Conservation (phyloP, 2,888 invertebrate genomes). For the Catocala nupta region DNA sequence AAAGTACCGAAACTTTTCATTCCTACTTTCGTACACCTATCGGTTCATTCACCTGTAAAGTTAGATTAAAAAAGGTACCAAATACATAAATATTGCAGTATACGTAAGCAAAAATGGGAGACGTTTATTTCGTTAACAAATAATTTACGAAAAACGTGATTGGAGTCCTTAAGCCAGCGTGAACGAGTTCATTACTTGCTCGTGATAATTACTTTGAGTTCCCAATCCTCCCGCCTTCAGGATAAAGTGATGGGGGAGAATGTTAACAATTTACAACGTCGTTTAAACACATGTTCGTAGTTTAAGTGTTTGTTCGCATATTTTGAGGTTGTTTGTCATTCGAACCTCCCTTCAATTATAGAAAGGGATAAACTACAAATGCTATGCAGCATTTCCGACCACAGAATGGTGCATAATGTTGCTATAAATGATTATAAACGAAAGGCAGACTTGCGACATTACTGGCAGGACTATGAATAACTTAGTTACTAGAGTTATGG, state of each 20-base stretch:
- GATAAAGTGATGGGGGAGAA: not conserved
- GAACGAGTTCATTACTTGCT: conserved; percentile 39
- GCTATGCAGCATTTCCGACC: too few species aligned
- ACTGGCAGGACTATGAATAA: too few species aligned
- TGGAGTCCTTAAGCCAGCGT: conserved; percentile 40
- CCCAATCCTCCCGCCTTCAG: conserved; percentile 12
- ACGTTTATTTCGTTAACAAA: conserved; percentile 41
- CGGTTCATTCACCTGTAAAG: conserved; percentile 4
- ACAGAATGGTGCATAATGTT: too few species aligned
- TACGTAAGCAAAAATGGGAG: not conserved
- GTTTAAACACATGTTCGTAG: not conserved
- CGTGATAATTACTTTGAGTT: conserved; percentile 38
- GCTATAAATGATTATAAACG: too few species aligned
- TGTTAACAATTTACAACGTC: not conserved
- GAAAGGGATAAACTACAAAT: too few species aligned
- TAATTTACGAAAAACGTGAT: conserved; percentile 52
- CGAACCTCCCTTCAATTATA: not conserved
- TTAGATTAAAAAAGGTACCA: conserved; percentile 1
- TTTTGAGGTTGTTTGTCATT: not conserved
- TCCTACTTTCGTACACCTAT: not conserved
- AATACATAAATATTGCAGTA: too few species aligned
- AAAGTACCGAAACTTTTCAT: too few species aligned
- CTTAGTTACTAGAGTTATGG: too few species aligned
- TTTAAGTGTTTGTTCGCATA: not conserved
- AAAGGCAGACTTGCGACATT: too few species aligned